Conservation (phyloP, 2,888 invertebrate species). For the Vesta saturnalis region DNA sequence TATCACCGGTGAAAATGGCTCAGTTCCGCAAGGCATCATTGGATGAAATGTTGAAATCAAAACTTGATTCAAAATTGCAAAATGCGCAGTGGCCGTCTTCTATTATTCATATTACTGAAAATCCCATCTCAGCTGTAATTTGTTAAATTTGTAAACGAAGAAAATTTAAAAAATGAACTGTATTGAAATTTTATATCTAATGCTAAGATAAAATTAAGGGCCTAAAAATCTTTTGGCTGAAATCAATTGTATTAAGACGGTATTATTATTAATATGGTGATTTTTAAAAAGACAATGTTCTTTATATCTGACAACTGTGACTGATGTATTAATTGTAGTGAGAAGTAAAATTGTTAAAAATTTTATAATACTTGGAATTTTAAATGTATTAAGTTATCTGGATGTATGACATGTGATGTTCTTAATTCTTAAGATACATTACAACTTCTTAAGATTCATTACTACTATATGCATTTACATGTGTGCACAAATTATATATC, state of each 20-base stretch:
- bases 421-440: too few relatives aligned
- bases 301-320: neutral
- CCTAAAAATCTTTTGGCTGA: neutral
- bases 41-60: slow-evolving; percentile 65
- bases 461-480: too few relatives aligned
- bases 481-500: too few relatives aligned
- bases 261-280: slow-evolving; percentile 5
- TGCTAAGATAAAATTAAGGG: slow-evolving; percentile 9
- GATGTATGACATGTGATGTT: too few relatives aligned
- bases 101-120: slow-evolving; percentile 81
- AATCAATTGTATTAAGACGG: neutral
- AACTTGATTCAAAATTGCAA: slow-evolving; percentile 53
- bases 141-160: slow-evolving; percentile 65
- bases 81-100: slow-evolving; percentile 68
- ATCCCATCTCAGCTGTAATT: slow-evolving; percentile 80
- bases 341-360: slow-evolving; percentile 3
- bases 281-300: slow-evolving; percentile 1
- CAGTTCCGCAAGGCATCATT: slow-evolving; percentile 71
- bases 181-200: slow-evolving; percentile 49
- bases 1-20: slow-evolving; percentile 76
- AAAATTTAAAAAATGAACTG: slow-evolving; percentile 46
- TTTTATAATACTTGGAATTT: slow-evolving; percentile 4
- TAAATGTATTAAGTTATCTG: neutral
- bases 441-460: too few relatives aligned
- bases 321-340: slow-evolving; percentile 6